phyloP scores from a whole-genome alignment of 2,113 vertebrate species.

The Donacobius atricapilla region DNA sequence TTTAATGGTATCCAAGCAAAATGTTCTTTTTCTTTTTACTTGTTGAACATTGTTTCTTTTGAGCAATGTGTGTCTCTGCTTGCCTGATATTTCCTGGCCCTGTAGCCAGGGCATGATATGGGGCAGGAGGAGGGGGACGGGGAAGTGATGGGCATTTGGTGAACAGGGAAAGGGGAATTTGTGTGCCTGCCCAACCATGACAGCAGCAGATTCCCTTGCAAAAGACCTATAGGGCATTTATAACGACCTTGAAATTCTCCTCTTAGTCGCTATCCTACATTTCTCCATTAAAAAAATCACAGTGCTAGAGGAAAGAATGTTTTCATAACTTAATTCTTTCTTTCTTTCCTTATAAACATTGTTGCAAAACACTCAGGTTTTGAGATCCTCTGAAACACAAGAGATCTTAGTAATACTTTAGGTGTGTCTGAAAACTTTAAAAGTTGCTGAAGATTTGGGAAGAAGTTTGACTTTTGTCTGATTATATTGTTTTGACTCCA shows the following conservation, averaged over 20 bases:
- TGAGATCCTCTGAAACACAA: neutral
- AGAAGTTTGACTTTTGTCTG: neutral
- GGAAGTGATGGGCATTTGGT: neutral
- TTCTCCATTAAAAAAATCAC: neutral
- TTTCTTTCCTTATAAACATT: neutral
- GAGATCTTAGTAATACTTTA: neutral
- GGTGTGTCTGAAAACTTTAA: neutral
- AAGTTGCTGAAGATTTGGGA: neutral
- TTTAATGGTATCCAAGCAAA: neutral
- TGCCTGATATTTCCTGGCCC: neutral
- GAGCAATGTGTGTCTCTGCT: neutral
- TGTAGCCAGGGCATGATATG: accelerated
- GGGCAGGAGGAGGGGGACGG: neutral
- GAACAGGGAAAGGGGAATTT: neutral
- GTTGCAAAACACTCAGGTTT: neutral
- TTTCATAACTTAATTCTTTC: neutral
- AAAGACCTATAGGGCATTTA: neutral
- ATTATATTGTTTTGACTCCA: neutral
- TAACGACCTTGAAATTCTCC: neutral
- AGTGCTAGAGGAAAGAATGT: neutral
- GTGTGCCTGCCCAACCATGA: neutral
- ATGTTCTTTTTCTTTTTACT: neutral
- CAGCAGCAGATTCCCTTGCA: neutral
- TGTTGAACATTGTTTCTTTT: neutral
- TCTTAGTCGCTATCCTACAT: neutral